Conservation (phyloP, 2,113 vertebrate genomes). For the Toxotes jaculatrix region DNA sequence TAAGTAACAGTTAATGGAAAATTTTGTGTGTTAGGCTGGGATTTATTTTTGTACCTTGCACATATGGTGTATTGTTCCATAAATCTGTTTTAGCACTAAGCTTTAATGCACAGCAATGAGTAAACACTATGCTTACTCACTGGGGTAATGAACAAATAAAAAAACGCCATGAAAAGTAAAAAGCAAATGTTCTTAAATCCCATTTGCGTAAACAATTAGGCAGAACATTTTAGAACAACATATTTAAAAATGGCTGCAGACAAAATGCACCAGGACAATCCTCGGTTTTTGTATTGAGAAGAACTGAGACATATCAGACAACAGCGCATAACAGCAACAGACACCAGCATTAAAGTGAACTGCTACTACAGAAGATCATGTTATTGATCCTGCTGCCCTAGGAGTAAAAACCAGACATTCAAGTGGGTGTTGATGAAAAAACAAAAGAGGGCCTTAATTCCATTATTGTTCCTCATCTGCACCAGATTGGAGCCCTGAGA, state of each 20-base stretch:
- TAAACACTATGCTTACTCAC: constrained; percentile 21
- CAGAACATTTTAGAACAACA: constrained; percentile 30
- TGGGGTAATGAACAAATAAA: constrained; percentile 38
- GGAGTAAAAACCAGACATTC: constrained; percentile 60
- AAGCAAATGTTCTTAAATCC: constrained; percentile 55
- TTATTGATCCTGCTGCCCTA: constrained; percentile 30
- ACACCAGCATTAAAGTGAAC: constrained; percentile 13
- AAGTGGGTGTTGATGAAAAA: constrained; percentile 54
- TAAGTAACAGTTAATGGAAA: constrained; percentile 36
- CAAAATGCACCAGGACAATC: constrained; percentile 1
- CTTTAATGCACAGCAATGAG: constrained; percentile 45
- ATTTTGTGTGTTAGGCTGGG: constrained; percentile 3
- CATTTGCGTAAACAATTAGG: constrained; percentile 33
- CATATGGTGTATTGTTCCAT: constrained; percentile 32
- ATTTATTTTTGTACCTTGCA: constrained; percentile 41
- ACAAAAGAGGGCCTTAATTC: constrained; percentile 74
- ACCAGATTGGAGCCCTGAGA: constrained; percentile 70
- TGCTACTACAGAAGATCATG: constrained; percentile 30
- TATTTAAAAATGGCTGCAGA: constrained; percentile 24
- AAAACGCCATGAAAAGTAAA: constrained; percentile 36
- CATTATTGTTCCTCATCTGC: constrained; percentile 68
- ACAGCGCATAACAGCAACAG: not conserved
- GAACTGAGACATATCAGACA: not conserved
- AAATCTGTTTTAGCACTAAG: constrained; percentile 42
- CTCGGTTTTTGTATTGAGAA: not conserved